phyloP scores from a whole-genome alignment of 1,140 invertebrate genomes.

The Telenomus remus region DNA sequence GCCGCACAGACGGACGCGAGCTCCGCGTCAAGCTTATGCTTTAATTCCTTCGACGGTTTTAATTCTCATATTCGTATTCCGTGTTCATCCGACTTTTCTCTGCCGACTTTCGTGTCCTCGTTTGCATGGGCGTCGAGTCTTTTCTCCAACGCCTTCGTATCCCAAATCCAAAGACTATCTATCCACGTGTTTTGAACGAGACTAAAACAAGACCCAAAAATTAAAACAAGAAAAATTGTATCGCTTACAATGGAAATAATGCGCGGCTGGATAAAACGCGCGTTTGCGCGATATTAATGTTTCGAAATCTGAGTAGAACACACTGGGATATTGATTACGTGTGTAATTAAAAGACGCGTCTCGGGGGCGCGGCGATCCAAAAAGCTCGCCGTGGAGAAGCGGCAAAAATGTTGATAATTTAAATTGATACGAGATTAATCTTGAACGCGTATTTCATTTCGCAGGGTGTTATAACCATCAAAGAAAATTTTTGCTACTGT shows the following conservation, averaged over 20 bases:
- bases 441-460: conserved; percentile 55
- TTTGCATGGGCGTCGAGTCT: conserved; percentile 48
- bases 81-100: conserved; percentile 51
- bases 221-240: conserved; percentile 1
- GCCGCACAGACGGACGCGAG: conserved; percentile 64
- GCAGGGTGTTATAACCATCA: conserved; percentile 57
- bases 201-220: conserved; percentile 2
- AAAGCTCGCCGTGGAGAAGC: conserved; percentile 43
- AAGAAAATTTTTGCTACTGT: conserved; percentile 60
- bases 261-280: conserved; percentile 4
- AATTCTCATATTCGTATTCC: conserved; percentile 76
- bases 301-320: conserved; percentile 39
- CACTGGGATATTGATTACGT: conserved; percentile 44
- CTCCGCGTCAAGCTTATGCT: conserved; percentile 69
- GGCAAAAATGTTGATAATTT: conserved; percentile 58
- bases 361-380: conserved; percentile 32
- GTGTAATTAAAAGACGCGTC: conserved; percentile 53
- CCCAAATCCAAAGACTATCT: conserved; percentile 53
- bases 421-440: conserved; percentile 58
- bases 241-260: conserved; percentile 24
- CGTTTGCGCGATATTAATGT: conserved; percentile 36
- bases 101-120: conserved; percentile 42
- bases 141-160: conserved; percentile 50
- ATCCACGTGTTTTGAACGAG: conserved; percentile 14
- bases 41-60: conserved; percentile 76